Base-by-base conservation (phyloP, 2,888 invertebrate species). In the Apamea anceps region DNA sequence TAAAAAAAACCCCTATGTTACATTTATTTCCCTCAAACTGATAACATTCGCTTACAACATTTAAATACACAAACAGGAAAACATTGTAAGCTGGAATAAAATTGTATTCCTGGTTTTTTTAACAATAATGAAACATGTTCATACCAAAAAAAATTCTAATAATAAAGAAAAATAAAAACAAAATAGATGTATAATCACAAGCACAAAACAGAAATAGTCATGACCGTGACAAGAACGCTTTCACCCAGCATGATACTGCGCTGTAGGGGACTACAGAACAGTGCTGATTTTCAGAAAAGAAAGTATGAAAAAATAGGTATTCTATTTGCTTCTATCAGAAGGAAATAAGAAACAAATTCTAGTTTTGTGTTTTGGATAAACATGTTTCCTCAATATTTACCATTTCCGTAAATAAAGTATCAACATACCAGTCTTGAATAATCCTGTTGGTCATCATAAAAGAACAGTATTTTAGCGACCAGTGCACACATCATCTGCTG, bases 391-490 rank as follows among this genome's bases (percentile, higher is more conserved):
- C 32, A 32, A 48, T 51, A 63, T 21, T n/a, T 76, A 18, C 13
- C 18, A 32, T 72, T 72, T 63, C 32, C 21, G 28, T 45, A 15
- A 45, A 13, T 62, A 32, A 21, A 75, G 7, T 72, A 68, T 62
- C 8, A 62, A 96, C 87, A 97, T 97, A 97, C 96, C 94, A 96
- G 89, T 94, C 96, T 95, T 60, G 92, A 90, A 84, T 90, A 91
- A 91, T 99, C 99, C 87, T 97, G 95, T 77, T 96, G 96, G 74
- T 97, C 95, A 93, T 98, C 97, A 94, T 98, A 99, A 94, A 99
- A 99, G 93, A 98, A 99, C 86, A 98, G 94, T 67, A 99, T 95
- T 90, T 98, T 98, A 60, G 97, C 97, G 63, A 98, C 94, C 83
- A 98, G 96, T 75, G 96, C 95, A 80, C 97, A 95, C 65, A 98